phyloP scores from a whole-genome alignment of 2,888 invertebrate genomes.

The Calameuta filiformis region DNA sequence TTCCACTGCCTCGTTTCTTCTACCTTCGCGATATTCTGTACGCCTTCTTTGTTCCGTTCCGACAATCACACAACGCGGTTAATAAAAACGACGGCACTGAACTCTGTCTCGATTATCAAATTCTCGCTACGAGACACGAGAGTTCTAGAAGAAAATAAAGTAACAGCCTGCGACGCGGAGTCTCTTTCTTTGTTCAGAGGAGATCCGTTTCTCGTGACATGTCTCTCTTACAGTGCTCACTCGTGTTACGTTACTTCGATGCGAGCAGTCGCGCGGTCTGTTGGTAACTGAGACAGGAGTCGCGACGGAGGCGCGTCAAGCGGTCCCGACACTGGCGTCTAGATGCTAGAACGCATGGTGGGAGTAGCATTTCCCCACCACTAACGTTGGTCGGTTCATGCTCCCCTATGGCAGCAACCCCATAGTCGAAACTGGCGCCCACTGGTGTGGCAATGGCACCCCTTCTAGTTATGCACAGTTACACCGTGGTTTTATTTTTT shows the following conservation, averaged over 20 bases:
- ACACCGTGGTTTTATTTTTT: neutral
- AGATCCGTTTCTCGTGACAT: slow-evolving; percentile 16
- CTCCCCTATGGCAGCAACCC: slow-evolving; percentile 18
- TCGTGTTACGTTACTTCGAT: slow-evolving; percentile 26
- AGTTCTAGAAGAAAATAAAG: neutral
- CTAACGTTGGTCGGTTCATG: slow-evolving; percentile 18
- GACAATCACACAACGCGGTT: neutral
- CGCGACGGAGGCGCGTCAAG: slow-evolving; percentile 34
- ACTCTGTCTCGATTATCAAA: slow-evolving; percentile 6
- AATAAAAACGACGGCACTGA: neutral
- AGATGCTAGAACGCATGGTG: slow-evolving; percentile 2
- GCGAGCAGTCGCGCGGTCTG: slow-evolving; percentile 55
- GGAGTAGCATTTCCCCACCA: neutral
- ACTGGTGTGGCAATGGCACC: neutral
- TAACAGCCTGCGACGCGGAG: neutral
- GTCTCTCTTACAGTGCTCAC: slow-evolving; percentile 7
- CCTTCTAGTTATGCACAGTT: neutral
- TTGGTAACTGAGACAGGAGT: slow-evolving; percentile 53
- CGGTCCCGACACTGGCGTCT: slow-evolving; percentile 40
- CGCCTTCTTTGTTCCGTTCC: slow-evolving; percentile 6
- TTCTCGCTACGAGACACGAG: neutral
- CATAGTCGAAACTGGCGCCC: slow-evolving; percentile 6
- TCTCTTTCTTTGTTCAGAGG: slow-evolving; percentile 16
- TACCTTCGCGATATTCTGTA: slow-evolving; percentile 14
- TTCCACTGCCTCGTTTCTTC: slow-evolving; percentile 25